phyloP scores from a whole-genome alignment of 2,888 invertebrate genomes.

The Erpobdella octoculata region DNA sequence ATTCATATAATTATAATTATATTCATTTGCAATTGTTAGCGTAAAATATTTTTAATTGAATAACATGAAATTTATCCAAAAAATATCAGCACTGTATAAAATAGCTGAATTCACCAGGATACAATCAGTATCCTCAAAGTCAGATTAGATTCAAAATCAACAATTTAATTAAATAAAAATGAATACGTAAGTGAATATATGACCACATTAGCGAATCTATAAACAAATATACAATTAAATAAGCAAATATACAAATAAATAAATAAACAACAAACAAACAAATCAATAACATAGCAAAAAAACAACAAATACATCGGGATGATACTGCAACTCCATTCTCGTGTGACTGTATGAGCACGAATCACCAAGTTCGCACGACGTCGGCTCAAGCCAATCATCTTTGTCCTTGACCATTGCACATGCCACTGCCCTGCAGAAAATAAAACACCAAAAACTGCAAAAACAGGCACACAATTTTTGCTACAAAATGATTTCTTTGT shows the following conservation, averaged over 20 bases:
- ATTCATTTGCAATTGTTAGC: no score
- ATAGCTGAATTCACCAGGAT: no score
- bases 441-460: not conserved
- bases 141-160: no score
- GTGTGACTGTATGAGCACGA: constrained; percentile 28
- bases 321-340: constrained; percentile 24
- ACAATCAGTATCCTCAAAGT: no score
- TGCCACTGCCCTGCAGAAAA: constrained; percentile 23
- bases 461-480: not conserved
- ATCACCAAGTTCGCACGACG: constrained; percentile 23
- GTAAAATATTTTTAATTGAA: no score
- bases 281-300: not conserved
- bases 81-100: no score
- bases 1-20: no score
- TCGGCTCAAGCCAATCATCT: constrained; percentile 26
- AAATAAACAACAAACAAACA: not conserved
- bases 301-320: constrained; percentile 23
- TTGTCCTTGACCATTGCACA: constrained; percentile 26
- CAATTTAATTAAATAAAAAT: no score
- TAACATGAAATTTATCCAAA: no score
- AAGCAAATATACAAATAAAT: not conserved
- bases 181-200: not conserved
- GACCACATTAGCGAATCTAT: not conserved
- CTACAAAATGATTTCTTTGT: no score
- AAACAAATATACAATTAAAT: not conserved